Percentiles rank a stretch among this genome's conserved stretches.
Evolutionary conservation across 2,888 invertebrate genomes (phyloP).

Genomic region (Pteria penguin): DNA sequence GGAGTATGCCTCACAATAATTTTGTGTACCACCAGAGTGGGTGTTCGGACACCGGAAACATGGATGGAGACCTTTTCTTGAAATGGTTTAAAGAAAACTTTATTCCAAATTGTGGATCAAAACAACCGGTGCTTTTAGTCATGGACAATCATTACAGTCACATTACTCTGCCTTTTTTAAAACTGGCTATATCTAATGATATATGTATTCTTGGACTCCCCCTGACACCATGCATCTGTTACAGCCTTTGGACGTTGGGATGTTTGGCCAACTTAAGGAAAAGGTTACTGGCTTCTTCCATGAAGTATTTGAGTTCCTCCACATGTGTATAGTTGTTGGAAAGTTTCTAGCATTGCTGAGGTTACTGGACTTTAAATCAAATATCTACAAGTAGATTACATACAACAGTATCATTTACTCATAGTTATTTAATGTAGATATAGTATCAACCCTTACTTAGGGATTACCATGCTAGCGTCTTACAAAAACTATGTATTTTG

Average conservation of each 20-base stretch:
- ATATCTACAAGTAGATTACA: too few species aligned
- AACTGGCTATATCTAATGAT: constrained; percentile 14
- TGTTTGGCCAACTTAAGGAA: constrained; percentile 50
- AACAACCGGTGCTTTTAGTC: constrained; percentile 15
- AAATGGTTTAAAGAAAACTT: constrained; percentile 26
- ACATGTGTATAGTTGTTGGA: too few species aligned
- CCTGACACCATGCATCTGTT: constrained; percentile 45
- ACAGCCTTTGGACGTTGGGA: constrained; percentile 44
- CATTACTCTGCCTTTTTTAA: constrained; percentile 11
- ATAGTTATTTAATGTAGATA: too few species aligned
- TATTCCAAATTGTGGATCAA: constrained; percentile 11
- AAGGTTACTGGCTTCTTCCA: too few species aligned
- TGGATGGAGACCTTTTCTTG: background rate
- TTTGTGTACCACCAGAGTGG: background rate
- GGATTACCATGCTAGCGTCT: too few species aligned
- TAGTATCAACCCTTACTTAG: too few species aligned
- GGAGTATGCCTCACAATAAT: background rate
- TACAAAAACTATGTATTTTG: too few species aligned
- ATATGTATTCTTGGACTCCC: constrained; percentile 46
- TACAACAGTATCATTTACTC: too few species aligned
- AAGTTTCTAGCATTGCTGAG: too few species aligned
- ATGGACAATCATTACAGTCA: constrained; percentile 25
- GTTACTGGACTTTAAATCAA: too few species aligned
- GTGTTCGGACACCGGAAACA: background rate
- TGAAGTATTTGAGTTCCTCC: too few species aligned